Evolutionary conservation across 2,888 invertebrate species (phyloP).

Genomic region (Acanthosepion esculentum): DNA sequence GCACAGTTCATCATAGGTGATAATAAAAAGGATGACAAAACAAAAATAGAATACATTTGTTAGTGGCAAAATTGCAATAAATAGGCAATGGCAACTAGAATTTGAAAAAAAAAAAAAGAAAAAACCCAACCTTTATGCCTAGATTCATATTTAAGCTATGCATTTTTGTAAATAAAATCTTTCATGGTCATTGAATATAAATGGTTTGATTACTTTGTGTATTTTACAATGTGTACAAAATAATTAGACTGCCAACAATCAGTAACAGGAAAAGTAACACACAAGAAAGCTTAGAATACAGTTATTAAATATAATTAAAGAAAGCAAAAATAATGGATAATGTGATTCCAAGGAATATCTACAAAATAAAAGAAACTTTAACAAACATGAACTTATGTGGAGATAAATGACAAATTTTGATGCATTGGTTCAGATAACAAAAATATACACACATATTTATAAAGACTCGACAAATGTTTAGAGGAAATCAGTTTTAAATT

Average conservation of each 20-base stretch:
- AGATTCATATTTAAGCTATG: background rate
- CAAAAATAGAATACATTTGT: background rate
- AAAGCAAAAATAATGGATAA: too few relatives aligned
- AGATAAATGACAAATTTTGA: too few relatives aligned
- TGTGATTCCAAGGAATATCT: too few relatives aligned
- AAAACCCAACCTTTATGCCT: background rate
- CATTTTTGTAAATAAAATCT: background rate
- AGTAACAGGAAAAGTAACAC: background rate
- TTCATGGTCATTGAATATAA: background rate
- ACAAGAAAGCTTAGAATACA: background rate
- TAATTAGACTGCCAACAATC: background rate
- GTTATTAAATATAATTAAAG: background rate
- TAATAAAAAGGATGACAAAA: background rate
- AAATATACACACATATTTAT: too few relatives aligned
- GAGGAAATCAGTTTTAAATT: too few relatives aligned
- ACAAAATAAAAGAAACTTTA: too few relatives aligned
- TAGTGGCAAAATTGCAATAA: background rate
- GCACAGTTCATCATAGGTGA: background rate
- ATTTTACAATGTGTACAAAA: background rate
- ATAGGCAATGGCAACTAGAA: background rate
- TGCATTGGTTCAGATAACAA: too few relatives aligned
- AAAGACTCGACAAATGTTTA: too few relatives aligned
- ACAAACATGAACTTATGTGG: too few relatives aligned
- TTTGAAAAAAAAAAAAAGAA: background rate
- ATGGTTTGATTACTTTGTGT: background rate